These are phyloP conservation scores for Drosophila pachea DNA, from an alignment of 1,140 invertebrate genomes.

Conservation along the genomic window DNA sequence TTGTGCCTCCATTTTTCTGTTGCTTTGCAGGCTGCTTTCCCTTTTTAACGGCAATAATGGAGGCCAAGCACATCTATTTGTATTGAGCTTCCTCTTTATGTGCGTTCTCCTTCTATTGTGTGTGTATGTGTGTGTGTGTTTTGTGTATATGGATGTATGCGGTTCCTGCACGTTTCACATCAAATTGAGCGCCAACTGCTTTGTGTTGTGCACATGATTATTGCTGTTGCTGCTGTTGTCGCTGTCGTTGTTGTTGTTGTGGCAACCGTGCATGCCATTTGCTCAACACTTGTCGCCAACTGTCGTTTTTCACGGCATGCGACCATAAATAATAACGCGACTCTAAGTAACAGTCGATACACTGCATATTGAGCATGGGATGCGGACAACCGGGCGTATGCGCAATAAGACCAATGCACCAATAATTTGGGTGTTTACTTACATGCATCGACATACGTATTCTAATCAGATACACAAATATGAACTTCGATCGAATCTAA, in stretches of 20 bases:
- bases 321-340: conserved; percentile 72
- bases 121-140: conserved; percentile 15
- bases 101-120: conserved; percentile 7
- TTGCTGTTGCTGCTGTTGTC: conserved; percentile 60
- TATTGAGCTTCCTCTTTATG: conserved; percentile 65
- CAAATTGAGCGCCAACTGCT: conserved; percentile 75
- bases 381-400: background rate
- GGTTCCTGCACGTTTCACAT: conserved; percentile 71
- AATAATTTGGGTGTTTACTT: no score
- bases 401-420: background rate
- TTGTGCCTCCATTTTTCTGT: conserved; percentile 69
- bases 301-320: conserved; percentile 74
- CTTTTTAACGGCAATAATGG: conserved; percentile 45
- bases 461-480: background rate
- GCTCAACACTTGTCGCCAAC: conserved; percentile 74
- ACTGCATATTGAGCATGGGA: conserved; percentile 43
- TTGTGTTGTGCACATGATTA: conserved; percentile 34
- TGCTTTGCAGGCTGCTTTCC: conserved; percentile 46
- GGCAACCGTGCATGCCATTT: conserved; percentile 72
- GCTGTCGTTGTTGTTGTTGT: conserved; percentile 58
- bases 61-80: conserved; percentile 61
- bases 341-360: conserved; percentile 51
- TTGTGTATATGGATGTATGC: conserved; percentile 25
- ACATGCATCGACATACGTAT: background rate
- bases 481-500: background rate